These are phyloP conservation scores for Microcaecilia unicolor DNA, from an alignment of 2,797 vertebrate species.

Conservation along the genomic window DNA sequence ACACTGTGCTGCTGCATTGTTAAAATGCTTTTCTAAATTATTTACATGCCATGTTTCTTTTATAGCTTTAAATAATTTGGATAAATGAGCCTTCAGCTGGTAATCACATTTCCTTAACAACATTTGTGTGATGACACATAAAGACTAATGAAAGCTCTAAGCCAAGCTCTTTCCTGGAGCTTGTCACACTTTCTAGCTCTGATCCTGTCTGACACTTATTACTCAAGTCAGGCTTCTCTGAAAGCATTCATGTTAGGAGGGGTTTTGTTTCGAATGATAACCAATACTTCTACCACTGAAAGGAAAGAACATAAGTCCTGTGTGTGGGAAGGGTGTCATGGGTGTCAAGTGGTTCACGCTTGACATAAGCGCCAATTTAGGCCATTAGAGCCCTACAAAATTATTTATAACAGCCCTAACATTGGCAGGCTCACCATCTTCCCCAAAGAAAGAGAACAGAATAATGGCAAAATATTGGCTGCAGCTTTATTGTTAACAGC, in stretches of 20 bases:
- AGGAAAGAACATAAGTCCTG: no score
- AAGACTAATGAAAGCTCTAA: slow-evolving; percentile 43
- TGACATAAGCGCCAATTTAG: no score
- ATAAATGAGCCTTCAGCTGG: slow-evolving; percentile 41
- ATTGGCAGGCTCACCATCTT: no score
- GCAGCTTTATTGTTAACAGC: no score
- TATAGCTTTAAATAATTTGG: slow-evolving; percentile 39
- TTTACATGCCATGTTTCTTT: slow-evolving; percentile 36
- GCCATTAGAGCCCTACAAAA: no score
- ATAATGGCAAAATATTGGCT: no score
- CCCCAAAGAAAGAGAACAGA: no score
- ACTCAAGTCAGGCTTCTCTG: slow-evolving; percentile 30
- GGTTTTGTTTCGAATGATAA: slow-evolving; percentile 16
- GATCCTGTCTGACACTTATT: slow-evolving; percentile 47
- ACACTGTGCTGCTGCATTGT: slow-evolving; percentile 8
- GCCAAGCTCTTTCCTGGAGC: slow-evolving; percentile 36
- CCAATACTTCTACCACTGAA: no score
- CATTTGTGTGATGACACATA: slow-evolving; percentile 39
- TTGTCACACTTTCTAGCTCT: slow-evolving; percentile 32
- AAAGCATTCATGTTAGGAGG: slow-evolving; percentile 21
- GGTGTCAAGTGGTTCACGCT: no score
- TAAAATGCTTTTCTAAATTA: slow-evolving; percentile 46
- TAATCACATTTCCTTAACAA: slow-evolving; percentile 55
- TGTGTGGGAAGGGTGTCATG: no score
- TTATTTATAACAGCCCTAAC: no score